A percentile compares a stretch with the other conserved stretches of the same genome.
These are phyloP conservation scores for Lophotriccus pileatus DNA, from an alignment of 2,797 vertebrate species.

Conservation along the genomic window DNA sequence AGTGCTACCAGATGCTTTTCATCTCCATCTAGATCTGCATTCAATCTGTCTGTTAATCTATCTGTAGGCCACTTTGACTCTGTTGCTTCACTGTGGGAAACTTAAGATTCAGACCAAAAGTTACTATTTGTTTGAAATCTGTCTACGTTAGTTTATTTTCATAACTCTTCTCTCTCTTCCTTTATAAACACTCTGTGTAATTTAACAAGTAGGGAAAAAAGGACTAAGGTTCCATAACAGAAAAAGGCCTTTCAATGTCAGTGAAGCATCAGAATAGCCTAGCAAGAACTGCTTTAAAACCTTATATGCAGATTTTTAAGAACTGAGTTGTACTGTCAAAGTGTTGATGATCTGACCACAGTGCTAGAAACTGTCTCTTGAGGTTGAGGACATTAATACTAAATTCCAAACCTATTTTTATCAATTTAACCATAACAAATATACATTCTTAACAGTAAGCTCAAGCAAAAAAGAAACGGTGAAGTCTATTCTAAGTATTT, in stretches of 20 bases:
- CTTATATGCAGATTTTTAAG: not conserved
- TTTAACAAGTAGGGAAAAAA: not conserved
- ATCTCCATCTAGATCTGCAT: not conserved
- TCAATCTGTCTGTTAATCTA: not conserved
- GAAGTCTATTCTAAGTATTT: not conserved
- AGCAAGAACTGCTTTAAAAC: not conserved
- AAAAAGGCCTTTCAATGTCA: not conserved
- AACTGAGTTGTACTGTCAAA: not conserved
- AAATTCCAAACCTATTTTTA: not conserved
- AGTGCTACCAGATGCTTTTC: not conserved
- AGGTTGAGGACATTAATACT: not conserved
- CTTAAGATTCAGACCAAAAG: not conserved
- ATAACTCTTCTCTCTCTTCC: not conserved
- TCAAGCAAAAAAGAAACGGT: not conserved
- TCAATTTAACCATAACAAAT: not conserved
- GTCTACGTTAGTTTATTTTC: not conserved
- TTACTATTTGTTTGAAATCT: constrained; percentile 9
- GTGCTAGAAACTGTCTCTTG: not conserved
- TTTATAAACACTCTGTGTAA: not conserved
- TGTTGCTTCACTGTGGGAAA: constrained; percentile 2
- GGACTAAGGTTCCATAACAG: not conserved
- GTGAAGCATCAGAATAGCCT: not conserved
- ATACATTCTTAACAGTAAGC: not conserved
- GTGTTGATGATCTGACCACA: not conserved
- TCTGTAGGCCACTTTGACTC: not conserved